Base-by-base conservation (phyloP, 2,888 invertebrate genomes). In the Sinodicranocentrus sp. region DNA sequence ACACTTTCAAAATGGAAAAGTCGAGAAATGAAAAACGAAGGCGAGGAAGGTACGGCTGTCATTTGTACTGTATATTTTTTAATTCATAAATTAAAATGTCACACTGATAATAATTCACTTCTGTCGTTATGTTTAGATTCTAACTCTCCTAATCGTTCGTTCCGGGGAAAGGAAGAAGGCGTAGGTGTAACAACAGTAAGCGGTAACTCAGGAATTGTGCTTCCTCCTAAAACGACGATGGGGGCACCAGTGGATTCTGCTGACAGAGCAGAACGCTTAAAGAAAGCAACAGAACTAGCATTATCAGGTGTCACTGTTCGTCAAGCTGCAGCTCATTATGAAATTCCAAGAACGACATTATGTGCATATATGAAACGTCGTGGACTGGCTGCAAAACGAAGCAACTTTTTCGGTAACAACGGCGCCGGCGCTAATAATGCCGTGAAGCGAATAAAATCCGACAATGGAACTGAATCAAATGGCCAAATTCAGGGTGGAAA, bases 291-390 rank as follows among this genome's bases (percentile, higher is more conserved):
- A 57, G 85, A 88, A 67, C 54, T 89, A 25, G 88, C 88, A n/a
- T 65, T 88, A 1, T 84, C 84, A 26, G 93, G 93, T 0, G 92
- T 93, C 0, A 93, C 93, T 89, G 93, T 93, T 86, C 93, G 93
- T 86, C 92, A 93, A 87, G 93, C 93, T 79, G 93, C 93, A 0
- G 93, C 93, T 89, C 92, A 92, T 0, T 93, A 92, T 90, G 92
- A 92, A 87, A 93, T 93, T 0, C 93, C 93, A 0, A 90, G 93
- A 19, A 93, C 93, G 77, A 93, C 93, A 0, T 90, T 93, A 0
- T 91, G 93, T 1, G 93, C 93, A 90, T 93, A 93, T 92, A 93
- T 93, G 93, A 93, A 93, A 87, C 90, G 93, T 0, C 93, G 93
- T 33, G 88, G 88, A 44, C 79, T 88, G 2, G 82, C 86, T 17